Percentiles rank a stretch among this genome's conserved stretches.
phyloP scores from a whole-genome alignment of 1,140 invertebrate genomes.

The Paracyclopina nana region DNA sequence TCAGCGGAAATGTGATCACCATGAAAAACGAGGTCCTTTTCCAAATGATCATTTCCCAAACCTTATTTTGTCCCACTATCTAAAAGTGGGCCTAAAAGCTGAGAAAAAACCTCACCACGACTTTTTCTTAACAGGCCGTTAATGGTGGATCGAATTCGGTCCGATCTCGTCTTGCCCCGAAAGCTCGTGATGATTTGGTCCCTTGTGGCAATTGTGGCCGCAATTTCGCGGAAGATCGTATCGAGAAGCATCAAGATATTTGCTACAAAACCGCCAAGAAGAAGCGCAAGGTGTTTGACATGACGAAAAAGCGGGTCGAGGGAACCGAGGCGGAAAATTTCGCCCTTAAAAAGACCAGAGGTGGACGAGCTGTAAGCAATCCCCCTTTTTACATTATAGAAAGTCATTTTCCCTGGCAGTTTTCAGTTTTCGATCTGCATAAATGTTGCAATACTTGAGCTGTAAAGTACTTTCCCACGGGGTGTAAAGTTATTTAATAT shows the following conservation, averaged over 20 bases:
- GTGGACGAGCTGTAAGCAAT: slow-evolving; percentile 4
- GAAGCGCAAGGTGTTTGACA: slow-evolving; percentile 69
- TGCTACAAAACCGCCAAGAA: slow-evolving; percentile 47
- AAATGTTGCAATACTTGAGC: no score
- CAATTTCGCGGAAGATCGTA: slow-evolving; percentile 52
- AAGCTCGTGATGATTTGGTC: slow-evolving; percentile 20
- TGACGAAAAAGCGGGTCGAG: slow-evolving; percentile 52
- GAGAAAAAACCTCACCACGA: no score
- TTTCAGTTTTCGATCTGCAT: no score
- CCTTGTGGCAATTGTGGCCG: slow-evolving; percentile 28
- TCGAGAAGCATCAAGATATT: slow-evolving; percentile 57
- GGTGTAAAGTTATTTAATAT: no score
- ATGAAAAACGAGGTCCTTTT: no score
- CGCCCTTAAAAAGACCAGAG: slow-evolving; percentile 28
- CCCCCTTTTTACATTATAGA: background rate
- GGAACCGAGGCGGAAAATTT: slow-evolving; percentile 72
- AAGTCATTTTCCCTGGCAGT: background rate
- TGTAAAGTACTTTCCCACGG: no score
- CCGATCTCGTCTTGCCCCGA: slow-evolving; percentile 9
- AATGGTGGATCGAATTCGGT: no score
- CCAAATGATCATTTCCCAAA: no score
- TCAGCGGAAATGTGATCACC: no score
- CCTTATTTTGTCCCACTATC: no score
- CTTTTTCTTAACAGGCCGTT: no score
- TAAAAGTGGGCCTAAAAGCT: no score